These are phyloP conservation scores for Sisor rabdophorus DNA, from an alignment of 2,113 vertebrate genomes.

Conservation along the genomic window DNA sequence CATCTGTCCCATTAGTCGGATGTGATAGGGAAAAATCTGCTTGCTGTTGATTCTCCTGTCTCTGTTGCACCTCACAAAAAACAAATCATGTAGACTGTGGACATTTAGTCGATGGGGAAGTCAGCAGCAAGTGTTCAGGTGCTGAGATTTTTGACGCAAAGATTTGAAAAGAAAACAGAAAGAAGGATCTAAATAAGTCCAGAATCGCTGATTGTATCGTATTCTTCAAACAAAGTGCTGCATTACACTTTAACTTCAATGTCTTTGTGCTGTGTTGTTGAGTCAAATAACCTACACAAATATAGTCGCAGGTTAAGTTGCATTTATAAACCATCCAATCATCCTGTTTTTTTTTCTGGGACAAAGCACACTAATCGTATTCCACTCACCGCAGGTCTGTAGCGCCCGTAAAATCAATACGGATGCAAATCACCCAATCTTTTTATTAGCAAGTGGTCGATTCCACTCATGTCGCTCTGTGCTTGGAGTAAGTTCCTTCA, in stretches of 20 bases:
- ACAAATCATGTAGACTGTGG: background rate
- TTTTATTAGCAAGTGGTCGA: background rate
- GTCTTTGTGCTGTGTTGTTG: background rate
- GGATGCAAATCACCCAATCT: constrained; percentile 12
- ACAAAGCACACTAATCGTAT: constrained; percentile 35
- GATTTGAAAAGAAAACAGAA: background rate
- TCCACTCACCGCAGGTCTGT: background rate
- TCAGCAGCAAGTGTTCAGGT: background rate
- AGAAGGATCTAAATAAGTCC: background rate
- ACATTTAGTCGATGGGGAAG: background rate
- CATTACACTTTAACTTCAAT: constrained; percentile 9
- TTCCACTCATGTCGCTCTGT: background rate
- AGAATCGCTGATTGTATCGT: background rate
- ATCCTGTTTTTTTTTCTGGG: constrained; percentile 2
- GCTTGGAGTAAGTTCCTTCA: background rate
- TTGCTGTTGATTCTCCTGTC: background rate
- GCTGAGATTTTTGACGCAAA: background rate
- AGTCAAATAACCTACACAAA: constrained; percentile 36
- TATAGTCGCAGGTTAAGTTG: constrained; percentile 19
- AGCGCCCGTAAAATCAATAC: background rate
- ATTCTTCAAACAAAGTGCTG: constrained; percentile 22
- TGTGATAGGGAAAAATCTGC: background rate
- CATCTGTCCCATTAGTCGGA: background rate
- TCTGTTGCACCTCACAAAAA: background rate
- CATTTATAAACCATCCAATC: constrained; percentile 17